These are phyloP conservation scores for Serrognathus titanus DNA, from an alignment of 2,888 invertebrate genomes.

Conservation along the genomic window DNA sequence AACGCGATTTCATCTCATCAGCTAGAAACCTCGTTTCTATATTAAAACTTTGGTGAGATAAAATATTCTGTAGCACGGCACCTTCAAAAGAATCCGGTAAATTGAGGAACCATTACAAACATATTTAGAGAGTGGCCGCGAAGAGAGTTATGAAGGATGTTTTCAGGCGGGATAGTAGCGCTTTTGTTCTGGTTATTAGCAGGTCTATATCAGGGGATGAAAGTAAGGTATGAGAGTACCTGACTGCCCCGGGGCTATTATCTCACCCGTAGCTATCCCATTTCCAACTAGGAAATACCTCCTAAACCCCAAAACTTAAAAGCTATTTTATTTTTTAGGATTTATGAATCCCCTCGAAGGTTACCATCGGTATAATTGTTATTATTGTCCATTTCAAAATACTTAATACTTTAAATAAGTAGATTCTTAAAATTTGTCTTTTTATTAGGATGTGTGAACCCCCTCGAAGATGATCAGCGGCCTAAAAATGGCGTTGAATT, in stretches of 20 bases:
- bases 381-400: not conserved
- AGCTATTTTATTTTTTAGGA: not conserved
- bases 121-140: constrained; percentile 38
- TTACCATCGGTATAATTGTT: not conserved
- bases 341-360: not conserved
- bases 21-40: not conserved
- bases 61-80: constrained; percentile 18
- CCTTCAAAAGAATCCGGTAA: constrained; percentile 34
- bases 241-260: constrained; percentile 1
- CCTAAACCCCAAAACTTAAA: not conserved
- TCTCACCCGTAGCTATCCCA: constrained; percentile 5
- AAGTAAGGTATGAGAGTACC: constrained; percentile 8
- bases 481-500: constrained; percentile 33
- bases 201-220: constrained; percentile 28
- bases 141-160: constrained; percentile 33
- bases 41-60: constrained; percentile 2
- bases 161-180: constrained; percentile 42
- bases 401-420: not conserved
- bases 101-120: constrained; percentile 46
- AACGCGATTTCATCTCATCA: constrained; percentile 1
- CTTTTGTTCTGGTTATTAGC: constrained; percentile 44
- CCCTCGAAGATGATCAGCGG: constrained; percentile 37
- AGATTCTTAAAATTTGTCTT: constrained; percentile 7
- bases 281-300: not conserved
- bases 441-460: constrained; percentile 42